Percentiles rank a stretch among this genome's conserved stretches.
Evolutionary conservation across 1,140 invertebrate genomes (phyloP).

Genomic region (Drosophila repleta): DNA sequence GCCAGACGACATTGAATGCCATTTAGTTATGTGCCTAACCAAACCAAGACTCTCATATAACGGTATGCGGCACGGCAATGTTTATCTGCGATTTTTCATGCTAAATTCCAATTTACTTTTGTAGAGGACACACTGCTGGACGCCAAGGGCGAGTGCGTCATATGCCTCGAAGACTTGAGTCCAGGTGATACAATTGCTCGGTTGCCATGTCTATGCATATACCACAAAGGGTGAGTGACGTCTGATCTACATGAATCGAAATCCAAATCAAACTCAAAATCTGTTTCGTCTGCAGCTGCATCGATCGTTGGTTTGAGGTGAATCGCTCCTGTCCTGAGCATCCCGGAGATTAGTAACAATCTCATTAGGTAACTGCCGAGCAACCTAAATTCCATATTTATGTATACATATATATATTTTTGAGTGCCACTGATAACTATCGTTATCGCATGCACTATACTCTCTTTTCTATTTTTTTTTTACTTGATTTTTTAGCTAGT

Average conservation of each 20-base stretch:
- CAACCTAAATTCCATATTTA: not conserved
- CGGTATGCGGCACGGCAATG: conserved; percentile 87
- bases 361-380: conserved; percentile 67
- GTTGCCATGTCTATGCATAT: conserved; percentile 99
- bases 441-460: not conserved
- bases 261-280: no score
- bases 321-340: conserved; percentile 98
- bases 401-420: conserved; percentile 1
- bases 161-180: conserved; percentile 98
- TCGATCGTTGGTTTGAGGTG: conserved; percentile 98
- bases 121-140: conserved; percentile 97
- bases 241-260: no score
- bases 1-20: conserved; percentile 99
- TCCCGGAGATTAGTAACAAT: conserved; percentile 92
- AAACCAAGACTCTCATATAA: conserved; percentile 99
- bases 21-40: conserved; percentile 99
- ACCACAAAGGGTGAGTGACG: conserved; percentile 95
- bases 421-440: not conserved
- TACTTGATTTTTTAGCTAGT: not conserved
- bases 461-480: not conserved
- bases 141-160: conserved; percentile 98
- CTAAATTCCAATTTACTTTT: conserved; percentile 1
- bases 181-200: conserved; percentile 98
- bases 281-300: conserved; percentile 89
- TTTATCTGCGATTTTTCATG: not conserved